Evolutionary conservation across 2,888 invertebrate species (phyloP), one percentile per base, ranked within the genome.

Genomic region (Protodeltote pygarga): DNA sequence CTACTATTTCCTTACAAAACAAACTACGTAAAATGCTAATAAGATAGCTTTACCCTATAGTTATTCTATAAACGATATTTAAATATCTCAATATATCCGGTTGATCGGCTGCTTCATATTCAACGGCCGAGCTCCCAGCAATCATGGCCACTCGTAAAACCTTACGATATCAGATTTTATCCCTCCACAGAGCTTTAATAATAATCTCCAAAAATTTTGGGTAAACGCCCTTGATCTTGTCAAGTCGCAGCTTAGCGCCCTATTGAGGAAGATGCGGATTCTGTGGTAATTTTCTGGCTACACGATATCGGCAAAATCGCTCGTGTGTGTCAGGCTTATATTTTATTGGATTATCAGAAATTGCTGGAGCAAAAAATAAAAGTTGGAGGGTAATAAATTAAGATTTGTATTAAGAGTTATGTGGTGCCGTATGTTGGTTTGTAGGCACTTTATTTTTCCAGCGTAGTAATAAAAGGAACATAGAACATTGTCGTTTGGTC

Each of bases 101-200:
- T 20, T 66, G 61, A 76, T 68, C 63, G 58, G 58, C 63, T 69
- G 64, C 41, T 73, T 70, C 53, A 58, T 60, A 73, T 65, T 59
- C 62, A 66, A 51, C 54, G 52, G 54, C 34, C 44, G 50, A 44
- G 46, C 42, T 66, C 39, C 52, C 51, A 58, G 71, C 65, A 68
- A 79, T 77, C 75, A 73, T 71, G 73, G 65, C 60, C 61, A 61
- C 61, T 75, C 78, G 66, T 77, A 73, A 79, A 77, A 77, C 65
- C 54, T 65, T 72, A 79, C 71, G 75, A 70, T 68, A 69, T 63
- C 62, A 66, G 70, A 69, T 75, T 75, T 64, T 71, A 73, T 72
- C 71, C 65, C 59, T 60, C 64, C 65, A 57, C 69, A 67, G 68
- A 63, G 69, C 61, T 70, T 72, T 75, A 60, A 61, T 68, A 64